Evolutionary conservation across 2,113 vertebrate genomes (phyloP).

Genomic region (Chiloscyllium plagiosum): DNA sequence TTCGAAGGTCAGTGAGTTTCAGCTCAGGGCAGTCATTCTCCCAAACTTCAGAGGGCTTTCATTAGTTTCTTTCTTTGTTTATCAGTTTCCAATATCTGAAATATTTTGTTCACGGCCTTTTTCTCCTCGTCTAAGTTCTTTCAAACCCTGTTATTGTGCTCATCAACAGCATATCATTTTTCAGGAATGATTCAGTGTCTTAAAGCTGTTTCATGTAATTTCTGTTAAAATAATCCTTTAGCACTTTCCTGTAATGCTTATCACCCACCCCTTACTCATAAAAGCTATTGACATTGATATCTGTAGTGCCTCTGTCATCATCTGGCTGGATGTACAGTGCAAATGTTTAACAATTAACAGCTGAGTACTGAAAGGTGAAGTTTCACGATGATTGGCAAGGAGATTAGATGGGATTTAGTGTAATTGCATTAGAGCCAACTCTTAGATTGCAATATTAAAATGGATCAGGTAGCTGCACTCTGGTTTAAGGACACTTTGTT

Average conservation of each 20-base stretch:
- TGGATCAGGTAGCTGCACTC: background rate
- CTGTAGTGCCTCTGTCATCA: background rate
- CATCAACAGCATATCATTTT: background rate
- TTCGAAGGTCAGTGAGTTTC: no score
- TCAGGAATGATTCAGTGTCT: background rate
- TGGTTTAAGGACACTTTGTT: background rate
- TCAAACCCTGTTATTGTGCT: background rate
- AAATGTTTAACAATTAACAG: background rate
- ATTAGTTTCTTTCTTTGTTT: background rate
- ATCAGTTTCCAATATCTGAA: background rate
- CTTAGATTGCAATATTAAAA: background rate
- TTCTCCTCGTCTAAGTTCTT: background rate
- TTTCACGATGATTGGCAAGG: background rate
- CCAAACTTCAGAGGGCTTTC: background rate
- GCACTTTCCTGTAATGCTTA: background rate
- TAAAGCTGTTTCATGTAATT: background rate
- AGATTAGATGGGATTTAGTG: background rate
- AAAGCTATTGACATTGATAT: background rate
- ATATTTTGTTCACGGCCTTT: background rate
- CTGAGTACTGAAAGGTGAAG: background rate
- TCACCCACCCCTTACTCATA: background rate
- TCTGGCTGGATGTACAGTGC: background rate
- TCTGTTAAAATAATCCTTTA: background rate
- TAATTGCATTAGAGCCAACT: background rate
- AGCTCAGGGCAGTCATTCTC: no score